These are phyloP conservation scores for Andrena chrysosceles DNA, from an alignment of 2,888 invertebrate genomes.

Conservation along the genomic window DNA sequence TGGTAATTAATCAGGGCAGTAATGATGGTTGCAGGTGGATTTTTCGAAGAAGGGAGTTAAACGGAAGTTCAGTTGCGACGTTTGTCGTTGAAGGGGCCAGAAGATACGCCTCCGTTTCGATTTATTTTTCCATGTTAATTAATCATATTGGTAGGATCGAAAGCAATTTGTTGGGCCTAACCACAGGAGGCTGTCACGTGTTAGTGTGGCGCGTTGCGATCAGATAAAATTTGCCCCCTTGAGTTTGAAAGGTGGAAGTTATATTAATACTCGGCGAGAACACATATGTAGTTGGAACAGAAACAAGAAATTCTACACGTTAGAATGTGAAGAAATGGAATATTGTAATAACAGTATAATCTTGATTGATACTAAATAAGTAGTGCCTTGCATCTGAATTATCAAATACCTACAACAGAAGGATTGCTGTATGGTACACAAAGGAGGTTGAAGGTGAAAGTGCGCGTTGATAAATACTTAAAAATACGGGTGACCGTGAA, in stretches of 20 bases:
- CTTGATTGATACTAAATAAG: too few species aligned
- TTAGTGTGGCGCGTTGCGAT: conserved; percentile 37
- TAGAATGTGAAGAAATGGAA: background rate
- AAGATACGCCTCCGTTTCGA: conserved; percentile 25
- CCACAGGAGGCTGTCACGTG: conserved; percentile 42
- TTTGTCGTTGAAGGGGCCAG: background rate
- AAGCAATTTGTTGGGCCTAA: conserved; percentile 43
- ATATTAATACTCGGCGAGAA: background rate
- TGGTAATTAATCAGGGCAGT: background rate
- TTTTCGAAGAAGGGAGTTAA: background rate
- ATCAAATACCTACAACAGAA: background rate
- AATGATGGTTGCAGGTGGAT: background rate
- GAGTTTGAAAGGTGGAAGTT: background rate
- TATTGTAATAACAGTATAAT: background rate
- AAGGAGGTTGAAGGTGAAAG: conserved; percentile 30
- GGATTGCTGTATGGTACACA: conserved; percentile 3
- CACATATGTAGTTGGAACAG: background rate
- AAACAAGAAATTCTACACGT: background rate
- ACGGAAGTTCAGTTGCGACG: background rate
- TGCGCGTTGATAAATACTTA: conserved; percentile 42
- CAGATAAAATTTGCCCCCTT: conserved; percentile 52
- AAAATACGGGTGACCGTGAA: conserved; percentile 39
- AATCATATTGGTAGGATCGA: conserved; percentile 52
- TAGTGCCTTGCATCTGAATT: background rate
- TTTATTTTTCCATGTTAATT: conserved; percentile 47